These are phyloP conservation scores for Erebia ligea DNA, from an alignment of 2,888 invertebrate genomes.

Conservation along the genomic window DNA sequence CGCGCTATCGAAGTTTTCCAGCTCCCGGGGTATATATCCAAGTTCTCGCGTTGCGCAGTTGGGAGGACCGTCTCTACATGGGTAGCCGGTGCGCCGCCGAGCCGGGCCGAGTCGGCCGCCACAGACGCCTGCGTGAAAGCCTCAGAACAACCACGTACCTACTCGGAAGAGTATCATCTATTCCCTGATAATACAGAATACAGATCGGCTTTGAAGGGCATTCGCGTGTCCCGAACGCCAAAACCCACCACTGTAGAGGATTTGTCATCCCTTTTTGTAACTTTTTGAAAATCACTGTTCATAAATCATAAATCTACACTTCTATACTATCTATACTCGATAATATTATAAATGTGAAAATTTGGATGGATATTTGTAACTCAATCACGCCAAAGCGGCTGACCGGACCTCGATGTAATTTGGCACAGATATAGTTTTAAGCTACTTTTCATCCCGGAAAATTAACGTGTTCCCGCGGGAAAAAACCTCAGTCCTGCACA, in stretches of 20 bases:
- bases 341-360: too few species aligned
- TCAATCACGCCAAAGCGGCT: too few species aligned
- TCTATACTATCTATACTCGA: too few species aligned
- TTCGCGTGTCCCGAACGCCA: slow-evolving; percentile 2
- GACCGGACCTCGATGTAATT: too few species aligned
- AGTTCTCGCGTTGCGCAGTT: neutral
- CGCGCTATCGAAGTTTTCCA: slow-evolving; percentile 10
- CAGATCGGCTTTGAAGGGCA: neutral
- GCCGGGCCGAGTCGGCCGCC: slow-evolving; percentile 1
- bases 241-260: slow-evolving; percentile 11
- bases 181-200: neutral
- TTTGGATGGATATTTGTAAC: too few species aligned
- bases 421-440: too few species aligned
- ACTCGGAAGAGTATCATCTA: too few species aligned
- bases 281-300: neutral
- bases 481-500: too few species aligned
- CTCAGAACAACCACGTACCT: too few species aligned
- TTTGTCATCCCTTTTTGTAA: slow-evolving; percentile 1
- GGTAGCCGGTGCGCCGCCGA: slow-evolving; percentile 12
- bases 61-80: slow-evolving; percentile 18
- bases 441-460: too few species aligned
- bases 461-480: too few species aligned
- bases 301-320: too few species aligned
- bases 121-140: neutral
- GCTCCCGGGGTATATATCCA: neutral